Evolutionary conservation across 2,113 vertebrate genomes (phyloP).

Genomic region (Canis aureus): DNA sequence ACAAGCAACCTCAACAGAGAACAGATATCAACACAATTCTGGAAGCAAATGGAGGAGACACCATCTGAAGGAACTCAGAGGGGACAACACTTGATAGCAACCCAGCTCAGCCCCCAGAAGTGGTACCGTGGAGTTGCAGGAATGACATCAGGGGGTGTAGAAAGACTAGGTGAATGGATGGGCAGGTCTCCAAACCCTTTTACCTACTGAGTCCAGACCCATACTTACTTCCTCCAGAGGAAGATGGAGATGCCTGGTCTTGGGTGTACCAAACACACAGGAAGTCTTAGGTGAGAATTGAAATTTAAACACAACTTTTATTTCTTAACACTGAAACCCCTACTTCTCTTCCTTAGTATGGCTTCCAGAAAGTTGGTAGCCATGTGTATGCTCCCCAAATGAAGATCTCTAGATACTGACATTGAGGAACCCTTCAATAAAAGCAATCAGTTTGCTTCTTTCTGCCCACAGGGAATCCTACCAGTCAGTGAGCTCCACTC

Average conservation of each 20-base stretch:
- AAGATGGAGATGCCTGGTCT: not conserved
- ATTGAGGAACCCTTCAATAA: no score
- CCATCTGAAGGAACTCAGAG: not conserved
- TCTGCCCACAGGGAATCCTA: not conserved
- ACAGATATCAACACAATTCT: not conserved
- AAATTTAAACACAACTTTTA: not conserved
- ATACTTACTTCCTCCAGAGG: not conserved
- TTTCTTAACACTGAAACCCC: not conserved
- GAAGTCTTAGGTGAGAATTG: not conserved
- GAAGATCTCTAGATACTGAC: not conserved
- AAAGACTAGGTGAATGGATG: not conserved
- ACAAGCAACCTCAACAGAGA: not conserved
- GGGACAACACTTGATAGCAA: not conserved
- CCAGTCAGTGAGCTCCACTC: not conserved
- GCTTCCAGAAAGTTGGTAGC: not conserved
- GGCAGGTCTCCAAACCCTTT: not conserved
- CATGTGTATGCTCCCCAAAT: not conserved
- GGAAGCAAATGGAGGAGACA: not conserved
- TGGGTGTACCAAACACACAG: not conserved
- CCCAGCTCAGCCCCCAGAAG: rapidly evolving
- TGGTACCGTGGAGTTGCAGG: rapidly evolving
- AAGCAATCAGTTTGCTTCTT: not conserved
- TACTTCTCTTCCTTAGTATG: not conserved
- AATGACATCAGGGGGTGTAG: no score
- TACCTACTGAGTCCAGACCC: rapidly evolving